Conservation (phyloP, 2,888 invertebrate species). For the Scaptomyza caliginosa region DNA sequence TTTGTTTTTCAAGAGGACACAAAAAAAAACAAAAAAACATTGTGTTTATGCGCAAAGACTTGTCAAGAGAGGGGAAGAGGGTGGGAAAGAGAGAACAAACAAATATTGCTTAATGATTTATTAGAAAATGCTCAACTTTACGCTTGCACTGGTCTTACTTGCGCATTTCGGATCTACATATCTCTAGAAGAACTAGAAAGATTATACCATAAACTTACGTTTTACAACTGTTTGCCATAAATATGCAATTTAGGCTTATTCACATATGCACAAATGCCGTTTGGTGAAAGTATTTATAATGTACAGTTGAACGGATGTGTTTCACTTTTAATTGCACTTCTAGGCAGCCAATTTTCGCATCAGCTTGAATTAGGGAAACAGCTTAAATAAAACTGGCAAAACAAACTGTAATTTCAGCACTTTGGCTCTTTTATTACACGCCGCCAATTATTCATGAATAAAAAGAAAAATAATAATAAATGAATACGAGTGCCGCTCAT, state of each 20-base stretch:
- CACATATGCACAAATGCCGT: constrained; percentile 1
- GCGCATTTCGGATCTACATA: too few relatives aligned
- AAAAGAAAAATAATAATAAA: constrained; percentile 18
- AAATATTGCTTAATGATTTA: not conserved
- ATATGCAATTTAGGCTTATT: not conserved
- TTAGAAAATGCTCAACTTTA: not conserved
- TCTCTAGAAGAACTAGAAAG: too few relatives aligned
- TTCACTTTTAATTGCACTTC: constrained; percentile 49
- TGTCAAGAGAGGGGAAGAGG: constrained; percentile 24
- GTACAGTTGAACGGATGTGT: constrained; percentile 12
- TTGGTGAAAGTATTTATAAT: constrained; percentile 46
- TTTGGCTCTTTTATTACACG: constrained; percentile 63
- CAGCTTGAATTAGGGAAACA: constrained; percentile 20
- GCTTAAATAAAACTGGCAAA: constrained; percentile 1
- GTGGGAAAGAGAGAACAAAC: not conserved
- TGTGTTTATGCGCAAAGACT: constrained; percentile 78
- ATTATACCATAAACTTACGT: too few relatives aligned
- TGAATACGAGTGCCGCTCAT: not conserved
- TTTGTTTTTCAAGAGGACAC: constrained; percentile 53
- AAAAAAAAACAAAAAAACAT: constrained; percentile 36
- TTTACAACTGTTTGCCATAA: not conserved
- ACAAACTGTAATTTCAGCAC: constrained; percentile 58
- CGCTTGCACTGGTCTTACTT: not conserved
- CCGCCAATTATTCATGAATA: constrained; percentile 45
- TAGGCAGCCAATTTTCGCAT: constrained; percentile 45